Base-by-base conservation (phyloP, 2,113 vertebrate species). In the Pao palembangensis region DNA sequence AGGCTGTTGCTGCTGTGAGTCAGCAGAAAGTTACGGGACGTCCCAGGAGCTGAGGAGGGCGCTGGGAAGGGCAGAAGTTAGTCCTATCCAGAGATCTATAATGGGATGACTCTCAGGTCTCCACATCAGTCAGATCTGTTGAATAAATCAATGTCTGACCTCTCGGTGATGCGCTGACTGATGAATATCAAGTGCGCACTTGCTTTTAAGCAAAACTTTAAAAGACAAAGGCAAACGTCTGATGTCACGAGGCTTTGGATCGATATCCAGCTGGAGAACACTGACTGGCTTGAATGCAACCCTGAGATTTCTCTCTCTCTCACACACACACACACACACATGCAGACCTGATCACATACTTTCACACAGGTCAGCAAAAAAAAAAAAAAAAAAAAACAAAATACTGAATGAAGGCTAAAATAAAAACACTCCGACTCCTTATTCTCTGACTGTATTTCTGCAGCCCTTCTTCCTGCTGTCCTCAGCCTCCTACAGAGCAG, bases 91-190 rank as follows among this genome's bases (percentile, higher is more conserved):
- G 19, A 28, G 65, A 61, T 72, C 34, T 46, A 25, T 21, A 60
- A 58, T 18, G 42, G 11, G 15, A 21, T 51, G 46, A 20, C 21
- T 47, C 23, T 31, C 28, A 21, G n/a, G 25, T 28, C 43, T 50
- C 13, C 28, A 25, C 70, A 53, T 44, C 41, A 62, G 55, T 54
- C 34, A 53, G 51, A 64, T 63, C 60, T 74, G 64, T 57, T 67
- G 31, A 67, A 74, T 72, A 67, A 79, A 72, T 75, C 65, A 77
- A 70, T 71, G 58, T 34, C 0, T 69, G 64, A 71, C 64, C 67
- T 48, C 34, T 58, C 19, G 19, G 58, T 66, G 61, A 75, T 64
- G 21, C 48, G 19, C 52, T 55, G 58, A 38, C 18, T 41, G 17
- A 38, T 58, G 44, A 69, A 76, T 67, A 53, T 67, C 25, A 64